Conservation (phyloP, 2,113 vertebrate species). For the Zingel zingel region DNA sequence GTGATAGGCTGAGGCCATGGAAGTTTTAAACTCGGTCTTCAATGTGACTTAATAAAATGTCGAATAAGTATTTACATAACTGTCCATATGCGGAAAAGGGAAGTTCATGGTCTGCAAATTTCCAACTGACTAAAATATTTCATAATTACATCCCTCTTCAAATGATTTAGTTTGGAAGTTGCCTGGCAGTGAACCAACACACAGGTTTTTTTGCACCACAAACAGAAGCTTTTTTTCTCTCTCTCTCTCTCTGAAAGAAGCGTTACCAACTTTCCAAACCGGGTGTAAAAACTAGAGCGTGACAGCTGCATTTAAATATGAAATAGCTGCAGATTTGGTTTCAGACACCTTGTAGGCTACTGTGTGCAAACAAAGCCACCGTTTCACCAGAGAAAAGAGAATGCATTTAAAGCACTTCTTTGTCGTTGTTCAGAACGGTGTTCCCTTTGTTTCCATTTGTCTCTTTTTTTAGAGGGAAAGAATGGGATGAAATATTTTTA, state of each 20-base stretch:
- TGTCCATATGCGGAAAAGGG: not conserved
- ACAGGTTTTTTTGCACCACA: constrained; percentile 55
- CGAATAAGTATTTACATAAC: not conserved
- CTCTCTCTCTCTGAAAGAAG: constrained; percentile 56
- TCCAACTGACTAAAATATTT: constrained; percentile 2
- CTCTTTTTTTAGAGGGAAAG: constrained; percentile 87
- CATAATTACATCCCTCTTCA: not conserved
- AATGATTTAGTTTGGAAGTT: constrained; percentile 46
- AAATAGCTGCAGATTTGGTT: constrained; percentile 83
- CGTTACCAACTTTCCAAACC: constrained; percentile 72
- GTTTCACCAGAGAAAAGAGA: constrained; percentile 78
- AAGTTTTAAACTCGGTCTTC: not conserved
- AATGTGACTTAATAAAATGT: not conserved
- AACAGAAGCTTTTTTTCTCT: constrained; percentile 41
- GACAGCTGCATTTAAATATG: constrained; percentile 87
- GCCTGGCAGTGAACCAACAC: constrained; percentile 39
- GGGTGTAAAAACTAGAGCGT: constrained; percentile 80
- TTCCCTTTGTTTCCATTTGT: constrained; percentile 84
- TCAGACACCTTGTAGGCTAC: constrained; percentile 80
- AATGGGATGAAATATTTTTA: constrained; percentile 99
- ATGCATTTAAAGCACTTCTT: constrained; percentile 82
- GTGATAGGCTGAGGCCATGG: constrained; percentile 16
- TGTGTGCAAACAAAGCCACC: constrained; percentile 81
- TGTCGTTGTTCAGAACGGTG: constrained; percentile 83
- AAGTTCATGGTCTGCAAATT: constrained; percentile 8